Conservation (phyloP, 2,888 invertebrate genomes). For the Epinotia bilunana region DNA sequence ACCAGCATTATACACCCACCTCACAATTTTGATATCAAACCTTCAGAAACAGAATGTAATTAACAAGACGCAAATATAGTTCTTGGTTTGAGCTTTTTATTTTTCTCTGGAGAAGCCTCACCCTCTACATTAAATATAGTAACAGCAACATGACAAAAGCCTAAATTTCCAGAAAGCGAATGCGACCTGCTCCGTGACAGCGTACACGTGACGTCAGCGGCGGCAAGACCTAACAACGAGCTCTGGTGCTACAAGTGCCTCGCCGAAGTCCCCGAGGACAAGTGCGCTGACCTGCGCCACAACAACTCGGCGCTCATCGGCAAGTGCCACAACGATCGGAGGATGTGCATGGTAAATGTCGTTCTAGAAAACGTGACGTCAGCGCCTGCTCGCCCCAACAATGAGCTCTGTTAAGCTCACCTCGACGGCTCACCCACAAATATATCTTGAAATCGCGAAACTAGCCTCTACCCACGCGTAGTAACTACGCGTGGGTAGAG, state of each 20-base stretch:
- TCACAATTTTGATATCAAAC: too few relatives aligned
- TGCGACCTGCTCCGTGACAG: slow-evolving; percentile 83
- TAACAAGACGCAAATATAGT: too few relatives aligned
- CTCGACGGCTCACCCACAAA: too few relatives aligned
- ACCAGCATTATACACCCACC: too few relatives aligned
- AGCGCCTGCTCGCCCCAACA: slow-evolving; percentile 90
- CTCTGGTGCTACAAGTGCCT: slow-evolving; percentile 93
- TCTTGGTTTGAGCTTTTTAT: too few relatives aligned
- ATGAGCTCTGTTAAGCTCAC: too few relatives aligned
- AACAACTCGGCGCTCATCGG: slow-evolving; percentile 86
- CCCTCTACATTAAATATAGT: too few relatives aligned
- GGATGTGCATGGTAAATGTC: slow-evolving; percentile 90
- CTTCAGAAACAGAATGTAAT: too few relatives aligned
- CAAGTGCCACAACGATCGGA: slow-evolving; percentile 90
- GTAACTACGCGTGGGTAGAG: too few relatives aligned
- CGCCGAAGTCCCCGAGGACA: slow-evolving; percentile 89
- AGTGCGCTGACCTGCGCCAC: slow-evolving; percentile 87
- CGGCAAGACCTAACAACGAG: slow-evolving; percentile 90
- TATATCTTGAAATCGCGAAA: too few relatives aligned
- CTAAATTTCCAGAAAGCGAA: slow-evolving; percentile 65
- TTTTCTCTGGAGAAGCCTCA: too few relatives aligned
- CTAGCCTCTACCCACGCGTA: too few relatives aligned
- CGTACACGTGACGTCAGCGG: slow-evolving; percentile 91
- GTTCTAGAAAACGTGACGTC: slow-evolving; percentile 86
- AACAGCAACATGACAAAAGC: neutral